Percentiles rank a stretch among this genome's conserved stretches.
These are phyloP conservation scores for Abrostola tripartita DNA, from an alignment of 2,888 invertebrate species.

Conservation along the genomic window DNA sequence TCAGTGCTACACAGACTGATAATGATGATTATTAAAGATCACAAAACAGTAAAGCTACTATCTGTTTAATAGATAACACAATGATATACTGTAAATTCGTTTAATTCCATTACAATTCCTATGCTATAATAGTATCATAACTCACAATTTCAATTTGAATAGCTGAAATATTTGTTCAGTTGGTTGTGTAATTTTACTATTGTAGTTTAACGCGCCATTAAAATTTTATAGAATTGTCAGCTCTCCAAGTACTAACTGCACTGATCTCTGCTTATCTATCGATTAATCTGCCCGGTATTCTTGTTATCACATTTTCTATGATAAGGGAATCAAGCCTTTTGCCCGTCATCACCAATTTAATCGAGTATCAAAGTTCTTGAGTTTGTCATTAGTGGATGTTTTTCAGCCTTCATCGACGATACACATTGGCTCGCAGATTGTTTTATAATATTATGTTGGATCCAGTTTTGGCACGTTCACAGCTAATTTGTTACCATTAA, in stretches of 20 bases:
- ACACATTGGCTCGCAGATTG: not conserved
- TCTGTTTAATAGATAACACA: too few relatives aligned
- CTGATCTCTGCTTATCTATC: too few relatives aligned
- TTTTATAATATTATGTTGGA: not conserved
- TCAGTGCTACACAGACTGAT: too few relatives aligned
- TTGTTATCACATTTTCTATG: too few relatives aligned
- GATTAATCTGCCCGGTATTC: too few relatives aligned
- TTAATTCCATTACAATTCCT: constrained; percentile 2
- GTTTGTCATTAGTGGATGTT: not conserved
- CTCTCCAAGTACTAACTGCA: too few relatives aligned
- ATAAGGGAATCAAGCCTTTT: too few relatives aligned
- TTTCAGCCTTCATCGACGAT: not conserved
- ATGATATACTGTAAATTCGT: not conserved
- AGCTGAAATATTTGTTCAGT: constrained; percentile 37
- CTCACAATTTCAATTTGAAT: constrained; percentile 29
- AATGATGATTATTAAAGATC: too few relatives aligned
- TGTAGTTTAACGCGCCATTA: not conserved
- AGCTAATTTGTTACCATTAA: not conserved
- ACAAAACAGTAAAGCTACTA: too few relatives aligned
- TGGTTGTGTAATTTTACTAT: constrained; percentile 3
- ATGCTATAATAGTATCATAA: constrained; percentile 10
- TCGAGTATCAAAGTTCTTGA: too few relatives aligned
- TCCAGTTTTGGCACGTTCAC: constrained; percentile 1
- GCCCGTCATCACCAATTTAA: too few relatives aligned
- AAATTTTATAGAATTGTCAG: too few relatives aligned